Evolutionary conservation across 1,140 invertebrate species (phyloP), one percentile per base, ranked within the genome.

Genomic region (Portunus trituberculatus): DNA sequence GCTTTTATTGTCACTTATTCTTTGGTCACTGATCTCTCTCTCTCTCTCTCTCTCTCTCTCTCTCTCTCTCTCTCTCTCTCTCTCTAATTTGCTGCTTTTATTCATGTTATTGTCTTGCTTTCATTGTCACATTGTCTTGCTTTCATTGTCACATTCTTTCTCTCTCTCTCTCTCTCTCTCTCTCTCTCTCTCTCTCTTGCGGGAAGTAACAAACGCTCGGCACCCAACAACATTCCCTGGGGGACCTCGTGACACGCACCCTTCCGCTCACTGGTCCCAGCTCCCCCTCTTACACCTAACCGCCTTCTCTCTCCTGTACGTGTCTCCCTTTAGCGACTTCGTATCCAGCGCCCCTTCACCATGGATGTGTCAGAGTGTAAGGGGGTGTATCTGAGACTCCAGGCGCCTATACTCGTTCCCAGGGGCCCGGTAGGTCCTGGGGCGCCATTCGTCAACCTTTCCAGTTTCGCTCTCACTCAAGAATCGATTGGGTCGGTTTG

Each of bases 31-130:
- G 48, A 6, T 52, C 14, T 52, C 48, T 52, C 48, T 52, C 48
- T 52, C 48, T 52, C 48, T 52, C 48, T 29, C 90, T 29, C 90
- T 29, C 90, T 67, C 48, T 67, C 90, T 91, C 48, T 67, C 90
- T 67, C 48, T 91, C 90, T 91, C 90, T 67, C 48, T 91, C 90
- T 91, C 90, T 91, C 90, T 59, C 48, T 67, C 90, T 91, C 90
- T 67, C 48, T 67, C 90, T n/a, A n/a, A n/a, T n/a, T n/a, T n/a
- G n/a, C n/a, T n/a, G n/a, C n/a, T n/a, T n/a, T n/a, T n/a, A n/a
- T n/a, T n/a, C n/a, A n/a, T n/a, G n/a, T n/a, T n/a, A n/a, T n/a
- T n/a, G n/a, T n/a, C n/a, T n/a, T n/a, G n/a, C n/a, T n/a, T n/a
- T n/a, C n/a, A n/a, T n/a, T n/a, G n/a, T n/a, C n/a, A n/a, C n/a